Base-by-base conservation (phyloP, 2,113 vertebrate genomes). In the Onychostruthus taczanowskii region DNA sequence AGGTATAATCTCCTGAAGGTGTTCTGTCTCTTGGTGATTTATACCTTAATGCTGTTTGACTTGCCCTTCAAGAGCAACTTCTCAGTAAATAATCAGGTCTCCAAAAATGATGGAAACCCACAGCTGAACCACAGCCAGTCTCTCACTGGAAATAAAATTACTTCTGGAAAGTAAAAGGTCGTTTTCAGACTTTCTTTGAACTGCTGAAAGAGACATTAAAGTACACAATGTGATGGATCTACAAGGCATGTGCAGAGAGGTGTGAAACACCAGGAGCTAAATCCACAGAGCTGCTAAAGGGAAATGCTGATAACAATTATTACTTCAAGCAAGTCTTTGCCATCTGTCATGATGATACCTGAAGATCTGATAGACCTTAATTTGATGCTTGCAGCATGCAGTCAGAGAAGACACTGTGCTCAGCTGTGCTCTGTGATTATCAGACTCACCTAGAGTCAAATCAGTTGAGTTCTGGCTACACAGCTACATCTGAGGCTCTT, bases 251-350 rank as follows among this genome's bases (percentile, higher is more conserved):
- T 44, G 39, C 52, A 67, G 59, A 69, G 59, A 64, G 31, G 63
- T 86, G 53, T 83, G 92, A 88, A 88, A 84, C 44, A 9, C 24
- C 44, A 10, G 52, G 70, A 68, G 49, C 43, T 26, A 1, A n/a
- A 47, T 59, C 50, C 47, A 44, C 28, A 55, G 79, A 78, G 74
- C 62, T 84, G 89, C 87, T 87, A 35, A 94, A 82, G 49, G 30
- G 44, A 68, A 84, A 58, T 59, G 41, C n/a, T 84, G 62, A 44
- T 87, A 72, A 68, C 10, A 58, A 53, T 91, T 91, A 76, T 30
- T 87, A 75, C 37, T 93, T 80, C 30, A 59, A 55, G 84, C 77
- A 55, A 39, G 33, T 75, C 37, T 66, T 87, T 93, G 27, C 68
- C 52, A 44, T 87, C 67, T 88, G 63, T 70, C 55, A 28, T 27